Percentiles rank a stretch among this genome's conserved stretches.
Evolutionary conservation across 2,113 vertebrate genomes (phyloP).

Genomic region (Tachycineta bicolor): DNA sequence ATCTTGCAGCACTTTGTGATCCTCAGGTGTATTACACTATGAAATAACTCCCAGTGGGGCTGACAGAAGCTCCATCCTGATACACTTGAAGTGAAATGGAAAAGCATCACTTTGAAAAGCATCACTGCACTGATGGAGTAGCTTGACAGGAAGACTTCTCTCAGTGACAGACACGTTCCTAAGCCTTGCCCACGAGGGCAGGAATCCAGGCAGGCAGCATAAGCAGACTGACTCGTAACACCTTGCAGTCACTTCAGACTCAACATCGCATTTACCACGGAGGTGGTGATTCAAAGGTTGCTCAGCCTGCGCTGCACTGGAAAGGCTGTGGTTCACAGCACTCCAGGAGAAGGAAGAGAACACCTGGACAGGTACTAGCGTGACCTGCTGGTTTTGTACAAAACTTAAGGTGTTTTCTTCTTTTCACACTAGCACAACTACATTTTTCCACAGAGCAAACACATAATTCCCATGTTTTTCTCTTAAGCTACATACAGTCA

Average conservation of each 20-base stretch:
- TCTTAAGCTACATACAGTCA: background rate
- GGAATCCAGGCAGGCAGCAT: background rate
- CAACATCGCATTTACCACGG: background rate
- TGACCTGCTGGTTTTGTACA: background rate
- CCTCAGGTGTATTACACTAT: background rate
- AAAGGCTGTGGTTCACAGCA: background rate
- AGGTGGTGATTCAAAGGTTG: background rate
- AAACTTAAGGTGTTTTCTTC: accelerated
- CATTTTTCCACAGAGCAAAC: background rate
- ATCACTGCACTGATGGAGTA: background rate
- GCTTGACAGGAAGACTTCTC: background rate
- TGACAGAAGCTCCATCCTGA: background rate
- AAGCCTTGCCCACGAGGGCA: background rate
- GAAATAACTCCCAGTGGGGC: background rate
- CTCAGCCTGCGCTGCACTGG: background rate
- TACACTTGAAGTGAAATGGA: background rate
- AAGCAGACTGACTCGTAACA: background rate
- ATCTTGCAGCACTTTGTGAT: background rate
- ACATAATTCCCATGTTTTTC: background rate
- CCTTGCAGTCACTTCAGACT: background rate
- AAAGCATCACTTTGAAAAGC: background rate
- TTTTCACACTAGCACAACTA: background rate
- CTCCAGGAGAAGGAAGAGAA: background rate
- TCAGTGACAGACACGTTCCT: background rate
- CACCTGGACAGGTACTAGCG: background rate